Percentiles rank a stretch among this genome's conserved stretches.
Evolutionary conservation across 2,113 vertebrate genomes (phyloP).

Genomic region (Zosterops borbonicus): DNA sequence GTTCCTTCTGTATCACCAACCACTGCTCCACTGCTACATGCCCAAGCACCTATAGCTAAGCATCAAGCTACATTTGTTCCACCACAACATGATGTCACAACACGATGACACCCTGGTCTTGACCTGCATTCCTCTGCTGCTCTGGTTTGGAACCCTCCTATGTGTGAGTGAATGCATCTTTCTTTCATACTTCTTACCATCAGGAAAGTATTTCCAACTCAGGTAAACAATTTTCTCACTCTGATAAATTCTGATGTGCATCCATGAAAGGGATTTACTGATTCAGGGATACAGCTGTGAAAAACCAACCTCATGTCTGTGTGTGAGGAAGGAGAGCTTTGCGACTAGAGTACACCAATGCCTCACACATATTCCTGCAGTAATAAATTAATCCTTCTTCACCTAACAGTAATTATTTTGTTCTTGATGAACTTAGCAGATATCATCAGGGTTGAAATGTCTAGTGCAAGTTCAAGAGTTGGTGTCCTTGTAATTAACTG

Average conservation of each 20-base stretch:
- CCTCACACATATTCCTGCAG: background rate
- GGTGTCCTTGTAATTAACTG: background rate
- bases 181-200: background rate
- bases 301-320: background rate
- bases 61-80: fast-evolving
- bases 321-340: background rate
- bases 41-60: fast-evolving
- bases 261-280: background rate
- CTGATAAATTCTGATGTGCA: background rate
- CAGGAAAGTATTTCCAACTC: background rate
- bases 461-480: background rate
- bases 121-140: background rate
- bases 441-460: background rate
- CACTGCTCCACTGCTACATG: background rate
- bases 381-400: background rate
- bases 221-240: background rate
- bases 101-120: background rate
- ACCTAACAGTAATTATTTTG: background rate
- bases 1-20: background rate
- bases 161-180: background rate
- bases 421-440: background rate
- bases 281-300: background rate
- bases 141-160: background rate
- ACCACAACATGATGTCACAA: background rate
- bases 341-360: background rate